A percentile compares a stretch with the other conserved stretches of the same genome.
Evolutionary conservation across 1,140 invertebrate species (phyloP).

Genomic region (Scaptomyza hsui): DNA sequence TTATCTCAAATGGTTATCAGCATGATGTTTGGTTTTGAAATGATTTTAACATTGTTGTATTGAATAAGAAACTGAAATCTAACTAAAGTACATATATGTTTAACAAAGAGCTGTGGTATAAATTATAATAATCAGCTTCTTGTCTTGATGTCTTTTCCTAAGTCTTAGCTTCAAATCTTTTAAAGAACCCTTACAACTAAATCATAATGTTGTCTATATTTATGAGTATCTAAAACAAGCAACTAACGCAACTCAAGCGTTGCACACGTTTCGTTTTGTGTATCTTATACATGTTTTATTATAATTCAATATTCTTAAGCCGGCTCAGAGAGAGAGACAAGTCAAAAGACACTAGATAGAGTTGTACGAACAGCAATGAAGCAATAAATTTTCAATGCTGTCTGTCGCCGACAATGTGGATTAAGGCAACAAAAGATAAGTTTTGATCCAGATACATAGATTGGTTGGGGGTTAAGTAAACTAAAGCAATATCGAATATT

Average conservation of each 20-base stretch:
- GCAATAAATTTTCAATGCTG: constrained; percentile 53
- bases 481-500: constrained; percentile 30
- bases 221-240: not conserved
- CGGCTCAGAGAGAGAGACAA: not conserved
- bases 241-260: not conserved
- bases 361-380: constrained; percentile 51
- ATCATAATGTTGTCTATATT: not conserved
- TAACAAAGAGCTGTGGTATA: too few species aligned
- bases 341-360: constrained; percentile 33
- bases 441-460: constrained; percentile 39
- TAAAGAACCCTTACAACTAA: too few species aligned
- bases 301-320: not conserved
- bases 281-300: not conserved
- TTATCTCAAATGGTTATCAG: not conserved
- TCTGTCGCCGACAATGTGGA: constrained; percentile 22
- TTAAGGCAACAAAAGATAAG: constrained; percentile 42
- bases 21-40: not conserved
- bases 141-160: too few species aligned
- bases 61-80: too few species aligned
- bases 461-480: constrained; percentile 31
- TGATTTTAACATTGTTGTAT: too few species aligned
- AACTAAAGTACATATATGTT: too few species aligned
- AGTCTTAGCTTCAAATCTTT: too few species aligned
- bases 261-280: constrained; percentile 8
- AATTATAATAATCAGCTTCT: too few species aligned